Base-by-base conservation (phyloP, 1,140 invertebrate genomes). In the Aricia agestis region DNA sequence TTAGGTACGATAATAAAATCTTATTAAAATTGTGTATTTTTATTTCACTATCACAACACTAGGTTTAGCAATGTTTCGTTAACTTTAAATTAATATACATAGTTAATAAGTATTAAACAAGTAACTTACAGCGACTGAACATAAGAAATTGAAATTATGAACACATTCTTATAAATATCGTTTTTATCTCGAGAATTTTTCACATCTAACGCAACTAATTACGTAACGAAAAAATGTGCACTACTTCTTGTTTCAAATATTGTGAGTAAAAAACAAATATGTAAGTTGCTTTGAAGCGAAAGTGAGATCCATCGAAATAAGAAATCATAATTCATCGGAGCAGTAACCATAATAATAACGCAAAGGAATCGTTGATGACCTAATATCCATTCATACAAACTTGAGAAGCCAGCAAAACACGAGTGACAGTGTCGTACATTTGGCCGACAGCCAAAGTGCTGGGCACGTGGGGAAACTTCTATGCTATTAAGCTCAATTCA, bases 401-500 rank as follows among this genome's bases (percentile, higher is more conserved):
- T 76, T 71, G 52, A 66, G 66, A 59, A 74, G 57, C 58, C 67
- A 65, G 69, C 70, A 71, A 74, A 75, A 74, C 67, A 69, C 72
- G 71, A 74, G 73, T 77, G 79, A 76, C 77, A 78, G 75, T 77
- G 71, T 80, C 74, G 80, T 75, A 77, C 67, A 58, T 67, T 73
- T 88, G 86, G 86, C 86, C 42, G 7, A 19, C 10, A 63, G 81
- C 86, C 85, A 87, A 81, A 77, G 70, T 81, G 76, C 79, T 73
- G 73, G 58, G 69, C 42, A 74, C 17, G n/a, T 11, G 32, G 59
- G 68, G 52, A 65, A 72, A 70, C 57, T 66, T 70, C 18, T 45
- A 58, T 61, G 42, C 65, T 58, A 58, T 59, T 13, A 52, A 72
- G 57, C 70, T 70, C 67, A 72, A 72, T 73, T 61, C 69, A 71